These are phyloP conservation scores for Poeciliopsis presidionis DNA, from an alignment of 2,797 vertebrate species.

Conservation along the genomic window DNA sequence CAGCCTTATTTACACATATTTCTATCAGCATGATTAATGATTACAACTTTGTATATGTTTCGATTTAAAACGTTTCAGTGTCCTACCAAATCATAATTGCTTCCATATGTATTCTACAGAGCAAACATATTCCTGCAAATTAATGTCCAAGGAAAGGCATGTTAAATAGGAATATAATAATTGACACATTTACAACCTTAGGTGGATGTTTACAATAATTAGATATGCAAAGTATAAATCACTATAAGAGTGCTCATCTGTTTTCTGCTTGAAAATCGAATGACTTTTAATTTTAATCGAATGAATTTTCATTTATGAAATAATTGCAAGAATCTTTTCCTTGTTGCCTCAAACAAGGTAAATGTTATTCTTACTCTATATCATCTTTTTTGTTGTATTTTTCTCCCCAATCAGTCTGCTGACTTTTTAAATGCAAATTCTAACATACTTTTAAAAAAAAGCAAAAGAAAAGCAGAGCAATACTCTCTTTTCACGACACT, in stretches of 20 bases:
- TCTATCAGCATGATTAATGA: slow-evolving; percentile 8
- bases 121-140: slow-evolving; percentile 24
- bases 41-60: slow-evolving; percentile 2
- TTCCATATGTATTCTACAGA: slow-evolving; percentile 29
- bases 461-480: not conserved
- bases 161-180: slow-evolving; percentile 19
- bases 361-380: not conserved
- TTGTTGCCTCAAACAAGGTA: not conserved
- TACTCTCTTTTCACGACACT: not conserved
- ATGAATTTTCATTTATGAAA: not conserved
- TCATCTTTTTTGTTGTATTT: not conserved
- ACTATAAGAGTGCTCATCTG: slow-evolving; percentile 20
- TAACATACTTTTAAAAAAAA: not conserved
- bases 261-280: not conserved
- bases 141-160: slow-evolving; percentile 38
- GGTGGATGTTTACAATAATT: slow-evolving; percentile 33
- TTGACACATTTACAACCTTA: slow-evolving; percentile 14
- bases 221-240: slow-evolving; percentile 38
- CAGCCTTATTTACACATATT: not conserved
- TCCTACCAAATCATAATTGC: slow-evolving; percentile 14
- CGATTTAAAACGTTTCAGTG: slow-evolving; percentile 14
- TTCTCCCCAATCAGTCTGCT: not conserved
- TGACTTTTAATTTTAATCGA: not conserved
- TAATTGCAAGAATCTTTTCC: not conserved
- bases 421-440: not conserved